Base-by-base conservation (phyloP, 1,140 invertebrate species). In the Formica selysi region DNA sequence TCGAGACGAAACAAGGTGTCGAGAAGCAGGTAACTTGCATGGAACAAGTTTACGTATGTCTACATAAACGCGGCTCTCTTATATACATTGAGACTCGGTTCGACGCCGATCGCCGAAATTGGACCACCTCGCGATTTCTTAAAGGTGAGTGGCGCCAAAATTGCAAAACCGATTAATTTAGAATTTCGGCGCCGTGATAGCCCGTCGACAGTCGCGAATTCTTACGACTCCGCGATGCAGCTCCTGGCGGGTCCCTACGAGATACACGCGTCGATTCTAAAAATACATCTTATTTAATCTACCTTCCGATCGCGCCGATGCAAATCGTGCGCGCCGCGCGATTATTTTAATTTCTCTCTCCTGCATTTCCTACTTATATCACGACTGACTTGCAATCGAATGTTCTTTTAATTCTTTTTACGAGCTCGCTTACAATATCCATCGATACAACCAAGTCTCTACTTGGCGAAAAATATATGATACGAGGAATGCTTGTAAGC, bases 101-200 rank as follows among this genome's bases (percentile, higher is more conserved):
- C 81, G 26, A 61, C 48, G 36, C 29, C 64, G 2, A 64, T 29
- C 32, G 16, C 22, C 62, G 71, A 89, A 86, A 89, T 62, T 89
- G 87, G 67, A 86, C 36, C 84, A 62, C 11, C 16, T 48, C 11
- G 68, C 7, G 68, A 86, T 64, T 38, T 73, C 65, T 65, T 74
- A 32, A 48, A 86, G 61, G 26, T 61, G 84, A 83, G 71, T 74
- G 88, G 76, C 84, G 87, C 87, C 76, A 81, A 89, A 86, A 89
- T 89, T 86, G 59, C 85, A 41, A 81, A 88, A 89, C 78, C 71
- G 87, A 38, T 73, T 78, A 89, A 89, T 76, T 88, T 86, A 81
- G 88, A 86, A 78, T 79, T 65, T 80, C 70, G 70, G 41, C n/a
- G 70, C 51, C 26, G n/a, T 7, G 22, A 48, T n/a, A 61, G 54